Evolutionary conservation across 2,113 vertebrate genomes (phyloP).

Genomic region (Galemys pyrenaicus): DNA sequence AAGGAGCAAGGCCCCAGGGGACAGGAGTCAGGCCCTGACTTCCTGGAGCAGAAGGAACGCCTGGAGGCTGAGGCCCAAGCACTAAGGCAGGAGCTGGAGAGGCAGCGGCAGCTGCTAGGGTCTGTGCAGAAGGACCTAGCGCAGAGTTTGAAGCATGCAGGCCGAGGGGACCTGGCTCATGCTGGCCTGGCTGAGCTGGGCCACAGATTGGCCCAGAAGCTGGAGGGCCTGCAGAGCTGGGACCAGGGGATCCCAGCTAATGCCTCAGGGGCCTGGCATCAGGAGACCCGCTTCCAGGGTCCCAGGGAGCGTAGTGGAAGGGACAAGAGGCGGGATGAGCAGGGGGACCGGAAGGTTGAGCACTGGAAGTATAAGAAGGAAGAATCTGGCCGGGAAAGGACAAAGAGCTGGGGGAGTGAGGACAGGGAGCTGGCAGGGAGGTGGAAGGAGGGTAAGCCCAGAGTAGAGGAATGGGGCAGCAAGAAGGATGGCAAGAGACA

Average conservation of each 20-base stretch:
- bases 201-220: slow-evolving; percentile 72
- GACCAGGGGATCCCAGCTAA: slow-evolving; percentile 39
- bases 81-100: neutral
- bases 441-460: neutral
- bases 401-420: slow-evolving; percentile 50
- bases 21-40: neutral
- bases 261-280: slow-evolving; percentile 39
- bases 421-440: accelerated
- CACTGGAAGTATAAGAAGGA: slow-evolving; percentile 64
- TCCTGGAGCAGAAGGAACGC: slow-evolving; percentile 63
- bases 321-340: neutral
- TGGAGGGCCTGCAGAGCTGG: slow-evolving; percentile 67
- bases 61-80: neutral
- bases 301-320: slow-evolving; percentile 38
- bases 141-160: neutral
- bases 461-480: neutral
- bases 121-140: slow-evolving; percentile 74
- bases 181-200: slow-evolving; percentile 74
- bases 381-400: slow-evolving; percentile 24
- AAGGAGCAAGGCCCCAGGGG: neutral
- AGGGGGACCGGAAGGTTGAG: neutral
- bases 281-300: slow-evolving; percentile 14
- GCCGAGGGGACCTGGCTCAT: neutral
- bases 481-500: slow-evolving; percentile 8
- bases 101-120: slow-evolving; percentile 55